Evolutionary conservation across 2,113 vertebrate genomes (phyloP).

Genomic region (Cottus gobio): DNA sequence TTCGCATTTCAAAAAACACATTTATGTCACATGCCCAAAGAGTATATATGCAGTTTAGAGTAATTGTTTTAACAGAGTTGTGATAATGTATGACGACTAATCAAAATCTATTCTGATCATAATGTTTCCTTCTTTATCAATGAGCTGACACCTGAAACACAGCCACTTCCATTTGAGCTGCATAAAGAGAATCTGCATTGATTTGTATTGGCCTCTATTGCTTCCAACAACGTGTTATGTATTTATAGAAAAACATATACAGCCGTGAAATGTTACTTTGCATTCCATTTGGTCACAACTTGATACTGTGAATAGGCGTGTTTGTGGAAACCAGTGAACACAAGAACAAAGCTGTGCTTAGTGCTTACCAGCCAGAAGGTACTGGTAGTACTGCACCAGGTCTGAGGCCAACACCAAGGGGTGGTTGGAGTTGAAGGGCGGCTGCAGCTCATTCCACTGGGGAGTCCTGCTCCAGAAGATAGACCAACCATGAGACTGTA

Average conservation of each 20-base stretch:
- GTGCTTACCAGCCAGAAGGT: constrained; percentile 92
- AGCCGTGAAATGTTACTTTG: background rate
- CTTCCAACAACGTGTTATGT: background rate
- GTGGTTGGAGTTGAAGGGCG: constrained; percentile 95
- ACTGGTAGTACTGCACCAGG: constrained; percentile 95
- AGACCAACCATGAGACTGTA: constrained; percentile 28
- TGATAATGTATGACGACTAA: background rate
- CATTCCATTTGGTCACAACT: background rate
- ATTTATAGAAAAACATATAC: background rate
- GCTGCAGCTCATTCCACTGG: constrained; percentile 98
- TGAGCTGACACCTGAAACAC: constrained; percentile 10
- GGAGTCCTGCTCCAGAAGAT: constrained; percentile 88
- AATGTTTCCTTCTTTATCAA: constrained; percentile 4
- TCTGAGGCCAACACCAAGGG: constrained; percentile 94
- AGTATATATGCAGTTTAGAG: no score
- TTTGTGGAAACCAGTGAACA: background rate
- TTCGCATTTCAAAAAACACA: background rate
- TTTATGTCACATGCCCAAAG: background rate
- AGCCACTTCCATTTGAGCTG: constrained; percentile 3
- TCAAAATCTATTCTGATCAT: constrained; percentile 10
- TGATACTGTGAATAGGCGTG: background rate
- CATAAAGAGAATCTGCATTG: constrained; percentile 2
- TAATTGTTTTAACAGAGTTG: background rate
- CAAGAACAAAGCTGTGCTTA: background rate
- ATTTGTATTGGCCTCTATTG: constrained; percentile 1